Base-by-base conservation (phyloP, 2,113 vertebrate species). In the Leptodactylus fuscus region DNA sequence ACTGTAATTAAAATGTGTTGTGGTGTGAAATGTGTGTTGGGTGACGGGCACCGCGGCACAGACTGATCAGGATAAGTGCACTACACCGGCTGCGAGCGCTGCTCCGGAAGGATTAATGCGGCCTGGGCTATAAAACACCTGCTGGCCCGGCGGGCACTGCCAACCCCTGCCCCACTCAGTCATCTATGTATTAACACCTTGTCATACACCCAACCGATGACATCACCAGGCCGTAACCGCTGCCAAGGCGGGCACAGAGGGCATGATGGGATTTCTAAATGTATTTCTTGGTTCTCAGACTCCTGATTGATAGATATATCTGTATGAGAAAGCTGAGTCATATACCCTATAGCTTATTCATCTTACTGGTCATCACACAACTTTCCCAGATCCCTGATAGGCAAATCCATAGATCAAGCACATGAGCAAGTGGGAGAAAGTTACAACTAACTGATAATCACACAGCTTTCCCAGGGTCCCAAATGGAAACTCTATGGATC, bases 31-130 rank as follows among this genome's bases (percentile, higher is more conserved):
- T 85, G 87, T 62, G 0, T 0, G 6, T 0, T 9, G 4, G 80
- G 15, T 20, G 18, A 87, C 10, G 48, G 0, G 27, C 0, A 0
- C 0, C 12, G 1, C 70, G 32, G 0, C n/a, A 53, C 70, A 65
- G 84, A 81, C 86, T 0, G 1, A 87, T 87, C 44, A 79, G 5
- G 15, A 53, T 27, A 81, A 87, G 38, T 5, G 3, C 81, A 88
- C 41, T 24, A 12, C 69, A 53, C 5, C 58, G 0, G 1, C 2
- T 24, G 65, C 15, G 7, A 22, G 11, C 0, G 83, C 48, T 46
- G 80, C 87, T 82, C 81, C 27, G 5, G 34, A 20, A 67, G 70
- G 27, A 86, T 85, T 86, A 84, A 16, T 5, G 84, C 13, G 60
- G 27, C 4, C 34, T 1, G 70, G 41, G 41, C 53, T 11, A 48